Conservation (phyloP, 1,140 invertebrate genomes). For the Leptonema lineaticorne region DNA sequence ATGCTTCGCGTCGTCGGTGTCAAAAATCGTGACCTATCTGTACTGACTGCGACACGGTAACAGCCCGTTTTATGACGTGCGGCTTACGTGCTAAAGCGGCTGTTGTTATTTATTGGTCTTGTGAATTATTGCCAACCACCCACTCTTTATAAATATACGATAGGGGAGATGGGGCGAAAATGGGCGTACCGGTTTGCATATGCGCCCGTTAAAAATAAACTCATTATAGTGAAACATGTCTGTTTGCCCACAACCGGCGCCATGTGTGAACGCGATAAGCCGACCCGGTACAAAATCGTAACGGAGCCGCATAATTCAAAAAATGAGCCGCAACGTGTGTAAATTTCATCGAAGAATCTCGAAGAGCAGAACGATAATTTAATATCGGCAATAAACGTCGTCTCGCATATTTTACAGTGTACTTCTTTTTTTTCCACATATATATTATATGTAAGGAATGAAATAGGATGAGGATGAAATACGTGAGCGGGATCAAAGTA, state of each 20-base stretch:
- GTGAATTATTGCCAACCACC: conserved; percentile 1
- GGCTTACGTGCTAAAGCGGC: conserved; percentile 7
- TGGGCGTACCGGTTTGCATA: neutral
- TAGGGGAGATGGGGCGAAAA: neutral
- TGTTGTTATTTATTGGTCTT: neutral
- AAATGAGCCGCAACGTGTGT: neutral
- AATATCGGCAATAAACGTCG: no score
- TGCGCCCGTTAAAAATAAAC: conserved; percentile 2
- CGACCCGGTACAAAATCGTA: neutral
- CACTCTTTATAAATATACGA: neutral
- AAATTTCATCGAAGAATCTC: neutral
- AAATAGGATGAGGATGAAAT: no score
- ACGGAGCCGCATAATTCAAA: no score
- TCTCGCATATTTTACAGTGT: no score
- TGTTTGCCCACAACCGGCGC: neutral
- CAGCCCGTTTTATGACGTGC: neutral
- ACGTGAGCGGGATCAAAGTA: no score
- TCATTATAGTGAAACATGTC: conserved; percentile 19
- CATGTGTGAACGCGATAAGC: conserved; percentile 8
- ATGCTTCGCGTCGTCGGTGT: neutral
- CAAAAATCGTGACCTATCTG: conserved; percentile 4
- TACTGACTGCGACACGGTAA: neutral
- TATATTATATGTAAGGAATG: no score
- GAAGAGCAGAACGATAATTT: no score
- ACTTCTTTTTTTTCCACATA: no score